Percentiles rank a stretch among this genome's conserved stretches.
Evolutionary conservation across 2,888 invertebrate species (phyloP).

Genomic region (Lamellibrachia columna): DNA sequence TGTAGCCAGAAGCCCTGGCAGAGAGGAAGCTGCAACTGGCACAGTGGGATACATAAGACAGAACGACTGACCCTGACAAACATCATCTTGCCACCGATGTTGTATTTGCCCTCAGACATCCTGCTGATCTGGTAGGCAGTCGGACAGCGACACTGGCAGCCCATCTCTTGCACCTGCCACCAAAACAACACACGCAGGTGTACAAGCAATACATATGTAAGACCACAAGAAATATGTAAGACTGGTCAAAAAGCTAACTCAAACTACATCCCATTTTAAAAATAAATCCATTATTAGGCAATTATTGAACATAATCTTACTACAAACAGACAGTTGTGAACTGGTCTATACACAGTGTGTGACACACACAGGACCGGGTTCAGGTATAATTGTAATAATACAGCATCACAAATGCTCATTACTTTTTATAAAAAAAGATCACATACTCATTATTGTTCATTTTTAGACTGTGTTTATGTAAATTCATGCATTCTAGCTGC

Average conservation of each 20-base stretch:
- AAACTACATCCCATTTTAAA: background rate
- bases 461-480: too few relatives aligned
- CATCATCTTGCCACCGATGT: slow-evolving; percentile 86
- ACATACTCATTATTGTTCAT: too few relatives aligned
- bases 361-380: background rate
- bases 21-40: too few relatives aligned
- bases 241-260: too few relatives aligned
- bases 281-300: background rate
- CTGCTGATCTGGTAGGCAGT: slow-evolving; percentile 70
- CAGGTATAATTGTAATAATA: background rate
- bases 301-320: too few relatives aligned
- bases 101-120: slow-evolving; percentile 86
- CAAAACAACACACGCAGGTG: background rate
- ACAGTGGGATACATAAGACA: too few relatives aligned
- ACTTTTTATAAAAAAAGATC: too few relatives aligned
- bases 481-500: background rate
- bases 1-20: too few relatives aligned
- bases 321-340: too few relatives aligned
- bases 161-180: slow-evolving; percentile 53
- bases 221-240: too few relatives aligned
- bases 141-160: slow-evolving; percentile 54
- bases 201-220: background rate
- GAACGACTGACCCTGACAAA: slow-evolving; percentile 81
- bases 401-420: too few relatives aligned
- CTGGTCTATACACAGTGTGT: too few relatives aligned